These are phyloP conservation scores for Lagria hirta DNA, from an alignment of 2,888 invertebrate genomes.

Conservation along the genomic window DNA sequence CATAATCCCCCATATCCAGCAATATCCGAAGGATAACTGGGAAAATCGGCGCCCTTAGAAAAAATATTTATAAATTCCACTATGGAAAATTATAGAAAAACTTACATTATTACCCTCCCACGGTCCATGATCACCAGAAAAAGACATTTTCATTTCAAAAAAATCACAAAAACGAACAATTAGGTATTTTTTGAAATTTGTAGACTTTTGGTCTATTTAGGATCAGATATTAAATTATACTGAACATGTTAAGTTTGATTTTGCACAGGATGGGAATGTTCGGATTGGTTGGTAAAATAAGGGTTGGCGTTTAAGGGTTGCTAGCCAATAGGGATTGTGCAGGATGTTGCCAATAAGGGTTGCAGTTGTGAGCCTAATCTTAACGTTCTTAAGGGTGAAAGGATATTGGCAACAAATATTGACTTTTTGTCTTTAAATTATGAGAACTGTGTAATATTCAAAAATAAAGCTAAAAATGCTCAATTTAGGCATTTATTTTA, in stretches of 20 bases:
- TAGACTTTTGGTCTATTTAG: slow-evolving; percentile 7
- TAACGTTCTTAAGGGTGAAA: slow-evolving; percentile 1
- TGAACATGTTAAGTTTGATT: slow-evolving; percentile 2
- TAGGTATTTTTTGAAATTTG: background rate
- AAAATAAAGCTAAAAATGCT: no score
- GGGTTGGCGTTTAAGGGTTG: slow-evolving; percentile 10
- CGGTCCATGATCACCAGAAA: slow-evolving; percentile 49
- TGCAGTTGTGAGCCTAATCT: slow-evolving; percentile 2
- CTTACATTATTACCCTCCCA: slow-evolving; percentile 52
- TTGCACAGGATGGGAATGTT: background rate
- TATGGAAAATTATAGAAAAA: slow-evolving; percentile 16
- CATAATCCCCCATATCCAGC: slow-evolving; percentile 62
- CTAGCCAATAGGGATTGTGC: slow-evolving; percentile 11
- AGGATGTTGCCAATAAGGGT: slow-evolving; percentile 7
- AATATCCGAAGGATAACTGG: slow-evolving; percentile 45
- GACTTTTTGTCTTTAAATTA: slow-evolving; percentile 14
- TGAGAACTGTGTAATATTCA: no score
- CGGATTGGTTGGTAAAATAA: slow-evolving; percentile 9
- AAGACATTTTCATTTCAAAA: slow-evolving; percentile 51
- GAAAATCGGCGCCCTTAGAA: slow-evolving; percentile 44
- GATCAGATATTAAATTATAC: slow-evolving; percentile 1
- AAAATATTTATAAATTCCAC: slow-evolving; percentile 5
- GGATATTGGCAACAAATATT: slow-evolving; percentile 5
- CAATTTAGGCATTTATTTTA: no score
- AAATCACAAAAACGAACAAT: slow-evolving; percentile 23